Evolutionary conservation across 2,888 invertebrate species (phyloP).

Genomic region (Sthenelais limicola): DNA sequence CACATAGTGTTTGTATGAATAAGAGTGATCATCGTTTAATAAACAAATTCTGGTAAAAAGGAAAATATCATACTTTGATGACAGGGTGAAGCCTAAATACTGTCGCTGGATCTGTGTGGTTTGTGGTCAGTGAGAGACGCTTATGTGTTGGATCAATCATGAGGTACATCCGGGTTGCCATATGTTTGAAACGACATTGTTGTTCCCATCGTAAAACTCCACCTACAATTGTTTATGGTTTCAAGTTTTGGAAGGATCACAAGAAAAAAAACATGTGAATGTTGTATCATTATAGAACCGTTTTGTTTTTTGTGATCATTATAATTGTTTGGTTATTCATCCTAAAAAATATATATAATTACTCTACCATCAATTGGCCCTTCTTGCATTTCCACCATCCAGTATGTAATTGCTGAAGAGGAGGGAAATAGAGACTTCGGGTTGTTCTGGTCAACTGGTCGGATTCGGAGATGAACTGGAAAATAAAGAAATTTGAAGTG

Average conservation of each 20-base stretch:
- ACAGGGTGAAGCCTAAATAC: constrained; percentile 70
- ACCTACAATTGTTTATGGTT: constrained; percentile 63
- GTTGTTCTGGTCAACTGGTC: constrained; percentile 65
- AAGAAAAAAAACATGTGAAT: too few relatives aligned
- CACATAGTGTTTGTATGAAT: constrained; percentile 4
- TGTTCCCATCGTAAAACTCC: constrained; percentile 68
- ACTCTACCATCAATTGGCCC: constrained; percentile 53
- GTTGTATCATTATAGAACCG: too few relatives aligned
- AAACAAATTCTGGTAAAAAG: too few relatives aligned
- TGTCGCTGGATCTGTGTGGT: constrained; percentile 64
- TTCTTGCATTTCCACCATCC: constrained; percentile 67
- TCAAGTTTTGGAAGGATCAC: too few relatives aligned
- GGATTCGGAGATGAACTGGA: constrained; percentile 68
- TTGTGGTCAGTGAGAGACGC: constrained; percentile 60
- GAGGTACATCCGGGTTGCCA: constrained; percentile 67
- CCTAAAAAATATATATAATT: too few relatives aligned
- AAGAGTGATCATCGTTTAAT: constrained; percentile 21
- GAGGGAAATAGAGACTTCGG: constrained; percentile 69
- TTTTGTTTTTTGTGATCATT: too few relatives aligned
- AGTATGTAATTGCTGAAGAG: constrained; percentile 70
- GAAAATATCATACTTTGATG: constrained; percentile 66
- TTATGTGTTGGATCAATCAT: constrained; percentile 55
- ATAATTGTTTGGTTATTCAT: too few relatives aligned
- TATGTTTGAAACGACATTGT: constrained; percentile 67
- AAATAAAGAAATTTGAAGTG: too few relatives aligned